Conservation (phyloP, 2,888 invertebrate species). For the Trachelus iudaicus region DNA sequence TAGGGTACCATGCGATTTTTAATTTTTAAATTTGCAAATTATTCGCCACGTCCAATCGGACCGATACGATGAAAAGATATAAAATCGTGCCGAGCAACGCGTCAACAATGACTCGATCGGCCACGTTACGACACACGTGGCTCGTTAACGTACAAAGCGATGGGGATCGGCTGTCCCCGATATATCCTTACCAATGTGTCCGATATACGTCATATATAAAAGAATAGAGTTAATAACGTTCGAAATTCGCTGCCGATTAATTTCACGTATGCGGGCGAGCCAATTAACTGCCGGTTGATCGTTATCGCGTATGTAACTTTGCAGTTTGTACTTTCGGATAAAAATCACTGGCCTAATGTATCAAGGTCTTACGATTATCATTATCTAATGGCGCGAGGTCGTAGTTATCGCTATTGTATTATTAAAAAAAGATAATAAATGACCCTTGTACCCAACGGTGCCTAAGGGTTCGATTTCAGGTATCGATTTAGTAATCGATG, state of each 20-base stretch:
- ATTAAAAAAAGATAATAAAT: neutral
- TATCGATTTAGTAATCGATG: neutral
- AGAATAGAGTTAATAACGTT: neutral
- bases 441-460: neutral
- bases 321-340: neutral
- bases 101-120: neutral
- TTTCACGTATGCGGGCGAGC: neutral
- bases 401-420: slow-evolving; percentile 10
- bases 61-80: neutral
- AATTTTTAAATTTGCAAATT: neutral
- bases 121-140: neutral
- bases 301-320: neutral
- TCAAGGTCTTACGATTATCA: neutral
- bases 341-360: neutral
- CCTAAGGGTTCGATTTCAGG: neutral
- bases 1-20: neutral
- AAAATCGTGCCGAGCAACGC: neutral
- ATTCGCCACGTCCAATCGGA: neutral
- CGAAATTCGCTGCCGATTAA: neutral
- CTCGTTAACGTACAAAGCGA: neutral
- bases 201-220: neutral
- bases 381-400: neutral
- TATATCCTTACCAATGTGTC: neutral
- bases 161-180: neutral
- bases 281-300: neutral